These are phyloP conservation scores for Sminthurinus aureus DNA, from an alignment of 2,888 invertebrate species.

Conservation along the genomic window DNA sequence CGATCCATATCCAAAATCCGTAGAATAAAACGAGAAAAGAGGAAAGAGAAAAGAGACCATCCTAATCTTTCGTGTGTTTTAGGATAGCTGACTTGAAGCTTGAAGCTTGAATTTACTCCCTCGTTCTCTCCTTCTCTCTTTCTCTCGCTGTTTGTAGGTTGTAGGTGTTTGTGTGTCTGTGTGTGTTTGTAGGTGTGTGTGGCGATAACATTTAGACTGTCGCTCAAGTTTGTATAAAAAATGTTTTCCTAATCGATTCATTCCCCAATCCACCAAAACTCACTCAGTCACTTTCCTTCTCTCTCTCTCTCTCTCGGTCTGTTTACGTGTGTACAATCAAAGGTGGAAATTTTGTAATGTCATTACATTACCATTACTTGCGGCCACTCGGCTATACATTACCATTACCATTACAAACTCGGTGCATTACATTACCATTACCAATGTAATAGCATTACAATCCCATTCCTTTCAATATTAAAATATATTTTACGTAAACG, in stretches of 20 bases:
- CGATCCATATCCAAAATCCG: neutral
- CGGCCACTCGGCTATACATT: too few relatives aligned
- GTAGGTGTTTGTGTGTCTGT: slow-evolving; percentile 31
- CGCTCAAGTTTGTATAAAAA: slow-evolving; percentile 56
- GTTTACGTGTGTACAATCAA: neutral
- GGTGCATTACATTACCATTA: too few relatives aligned
- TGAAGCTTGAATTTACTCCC: too few relatives aligned
- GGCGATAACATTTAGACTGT: slow-evolving; percentile 55
- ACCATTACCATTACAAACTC: too few relatives aligned
- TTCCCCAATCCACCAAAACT: slow-evolving; percentile 41
- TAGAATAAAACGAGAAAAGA: neutral
- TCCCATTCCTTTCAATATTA: too few relatives aligned
- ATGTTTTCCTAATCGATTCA: slow-evolving; percentile 56
- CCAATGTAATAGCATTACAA: too few relatives aligned
- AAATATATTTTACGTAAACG: too few relatives aligned
- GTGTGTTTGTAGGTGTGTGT: neutral
- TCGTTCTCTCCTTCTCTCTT: neutral
- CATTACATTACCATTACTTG: too few relatives aligned
- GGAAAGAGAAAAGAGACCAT: neutral
- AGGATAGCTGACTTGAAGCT: neutral
- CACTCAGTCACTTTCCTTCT: slow-evolving; percentile 2
- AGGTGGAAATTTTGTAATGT: too few relatives aligned
- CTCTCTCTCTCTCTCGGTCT: neutral
- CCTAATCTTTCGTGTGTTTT: too few relatives aligned
- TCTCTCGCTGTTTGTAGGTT: too few relatives aligned